phyloP scores from a whole-genome alignment of 2,888 invertebrate genomes.

The Phymatocera aterrima region DNA sequence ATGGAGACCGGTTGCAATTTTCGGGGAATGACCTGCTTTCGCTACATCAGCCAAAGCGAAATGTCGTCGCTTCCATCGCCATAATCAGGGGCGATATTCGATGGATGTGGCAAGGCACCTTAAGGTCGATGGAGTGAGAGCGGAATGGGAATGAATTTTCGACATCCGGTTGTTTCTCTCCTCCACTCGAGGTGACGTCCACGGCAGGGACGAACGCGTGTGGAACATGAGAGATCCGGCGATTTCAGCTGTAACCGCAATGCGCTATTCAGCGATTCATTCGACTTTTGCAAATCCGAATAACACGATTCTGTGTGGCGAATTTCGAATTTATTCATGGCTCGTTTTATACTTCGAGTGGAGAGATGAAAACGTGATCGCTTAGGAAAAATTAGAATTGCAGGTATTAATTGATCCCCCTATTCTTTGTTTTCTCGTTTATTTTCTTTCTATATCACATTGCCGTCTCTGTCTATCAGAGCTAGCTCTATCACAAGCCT shows the following conservation, averaged over 20 bases:
- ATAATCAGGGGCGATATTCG: conserved; percentile 52
- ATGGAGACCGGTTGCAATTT: conserved; percentile 49
- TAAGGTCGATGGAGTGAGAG: conserved; percentile 26
- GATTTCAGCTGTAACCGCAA: conserved; percentile 34
- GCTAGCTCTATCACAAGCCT: neutral
- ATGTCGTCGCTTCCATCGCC: conserved; percentile 46
- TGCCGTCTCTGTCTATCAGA: neutral
- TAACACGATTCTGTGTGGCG: neutral
- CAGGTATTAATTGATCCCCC: neutral
- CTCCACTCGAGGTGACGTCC: conserved; percentile 3
- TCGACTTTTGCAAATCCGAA: neutral
- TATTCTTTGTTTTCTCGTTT: too few species aligned
- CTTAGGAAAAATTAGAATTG: conserved; percentile 2
- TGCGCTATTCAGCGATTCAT: neutral
- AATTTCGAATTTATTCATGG: too few species aligned
- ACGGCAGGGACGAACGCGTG: neutral
- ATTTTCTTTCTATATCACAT: neutral
- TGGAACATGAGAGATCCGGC: conserved; percentile 16
- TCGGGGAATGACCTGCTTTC: conserved; percentile 53
- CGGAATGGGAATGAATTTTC: conserved; percentile 41
- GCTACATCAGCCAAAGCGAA: conserved; percentile 42
- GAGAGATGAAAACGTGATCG: too few species aligned
- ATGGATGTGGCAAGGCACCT: conserved; percentile 38
- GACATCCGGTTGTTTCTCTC: conserved; percentile 44
- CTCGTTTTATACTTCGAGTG: too few species aligned